Conservation (phyloP, 1,140 invertebrate species). For the Laodelphax striatellus region DNA sequence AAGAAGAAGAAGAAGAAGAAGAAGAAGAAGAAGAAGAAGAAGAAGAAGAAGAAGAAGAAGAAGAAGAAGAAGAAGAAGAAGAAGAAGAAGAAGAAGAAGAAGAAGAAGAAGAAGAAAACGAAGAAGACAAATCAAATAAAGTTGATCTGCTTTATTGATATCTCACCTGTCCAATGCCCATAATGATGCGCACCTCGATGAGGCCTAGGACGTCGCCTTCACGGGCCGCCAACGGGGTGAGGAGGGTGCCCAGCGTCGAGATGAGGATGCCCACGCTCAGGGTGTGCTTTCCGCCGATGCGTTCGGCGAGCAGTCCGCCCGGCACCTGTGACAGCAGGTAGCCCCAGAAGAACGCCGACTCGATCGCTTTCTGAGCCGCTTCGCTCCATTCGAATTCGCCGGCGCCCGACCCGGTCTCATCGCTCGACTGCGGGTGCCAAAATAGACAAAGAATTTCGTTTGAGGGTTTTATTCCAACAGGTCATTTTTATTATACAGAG, state of each 20-base stretch:
- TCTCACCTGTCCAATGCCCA: constrained; percentile 46
- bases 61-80: too few species aligned
- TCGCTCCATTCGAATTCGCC: constrained; percentile 44
- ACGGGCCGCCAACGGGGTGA: constrained; percentile 29
- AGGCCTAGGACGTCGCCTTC: constrained; percentile 34
- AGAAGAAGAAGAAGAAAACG: too few species aligned
- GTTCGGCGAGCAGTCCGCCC: constrained; percentile 42
- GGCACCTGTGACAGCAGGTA: constrained; percentile 47
- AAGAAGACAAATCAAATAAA: too few species aligned
- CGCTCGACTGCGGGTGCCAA: not conserved
- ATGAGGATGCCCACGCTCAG: constrained; percentile 35
- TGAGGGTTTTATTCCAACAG: too few species aligned
- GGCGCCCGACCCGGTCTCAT: too few species aligned
- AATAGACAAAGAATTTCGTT: not conserved
- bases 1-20: too few species aligned
- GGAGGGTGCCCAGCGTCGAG: constrained; percentile 34
- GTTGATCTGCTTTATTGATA: too few species aligned
- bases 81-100: too few species aligned
- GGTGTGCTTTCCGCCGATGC: constrained; percentile 36
- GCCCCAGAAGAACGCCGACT: constrained; percentile 44
- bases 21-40: too few species aligned
- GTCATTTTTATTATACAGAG: too few species aligned
- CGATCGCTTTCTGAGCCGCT: constrained; percentile 41
- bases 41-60: too few species aligned
- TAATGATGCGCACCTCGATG: constrained; percentile 48